phyloP scores from a whole-genome alignment of 2,888 invertebrate species.

The Rotaria sp. region DNA sequence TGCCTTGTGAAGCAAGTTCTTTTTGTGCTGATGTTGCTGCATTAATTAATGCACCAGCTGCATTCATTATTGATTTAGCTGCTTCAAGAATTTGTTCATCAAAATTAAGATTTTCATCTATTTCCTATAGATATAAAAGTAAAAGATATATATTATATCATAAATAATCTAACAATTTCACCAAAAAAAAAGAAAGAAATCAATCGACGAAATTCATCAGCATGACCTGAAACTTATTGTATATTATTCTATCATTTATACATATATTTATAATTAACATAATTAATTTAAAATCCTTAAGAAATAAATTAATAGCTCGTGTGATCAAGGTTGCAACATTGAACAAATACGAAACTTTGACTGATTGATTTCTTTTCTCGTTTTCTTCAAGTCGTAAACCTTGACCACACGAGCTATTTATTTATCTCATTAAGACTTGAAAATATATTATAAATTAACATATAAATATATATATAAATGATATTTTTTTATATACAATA shows the following conservation, averaged over 20 bases:
- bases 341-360: background rate
- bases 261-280: background rate
- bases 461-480: too few species aligned
- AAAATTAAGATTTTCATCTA: constrained; percentile 87
- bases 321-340: background rate
- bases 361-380: background rate
- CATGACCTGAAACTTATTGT: background rate
- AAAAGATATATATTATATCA: background rate
- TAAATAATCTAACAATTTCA: too few species aligned
- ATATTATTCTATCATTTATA: background rate
- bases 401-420: background rate
- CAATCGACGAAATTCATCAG: background rate
- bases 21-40: constrained; percentile 93
- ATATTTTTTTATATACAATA: too few species aligned
- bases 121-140: constrained; percentile 64
- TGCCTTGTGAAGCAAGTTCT: constrained; percentile 81
- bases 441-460: background rate
- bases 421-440: background rate
- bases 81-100: constrained; percentile 98
- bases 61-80: constrained; percentile 90
- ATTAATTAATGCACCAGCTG: constrained; percentile 88
- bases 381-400: background rate
- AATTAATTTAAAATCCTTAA: background rate
- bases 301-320: background rate
- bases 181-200: background rate